Evolutionary conservation across 1,140 invertebrate genomes (phyloP), one percentile per base, ranked within the genome.

Genomic region (Scaptomyza graminum): DNA sequence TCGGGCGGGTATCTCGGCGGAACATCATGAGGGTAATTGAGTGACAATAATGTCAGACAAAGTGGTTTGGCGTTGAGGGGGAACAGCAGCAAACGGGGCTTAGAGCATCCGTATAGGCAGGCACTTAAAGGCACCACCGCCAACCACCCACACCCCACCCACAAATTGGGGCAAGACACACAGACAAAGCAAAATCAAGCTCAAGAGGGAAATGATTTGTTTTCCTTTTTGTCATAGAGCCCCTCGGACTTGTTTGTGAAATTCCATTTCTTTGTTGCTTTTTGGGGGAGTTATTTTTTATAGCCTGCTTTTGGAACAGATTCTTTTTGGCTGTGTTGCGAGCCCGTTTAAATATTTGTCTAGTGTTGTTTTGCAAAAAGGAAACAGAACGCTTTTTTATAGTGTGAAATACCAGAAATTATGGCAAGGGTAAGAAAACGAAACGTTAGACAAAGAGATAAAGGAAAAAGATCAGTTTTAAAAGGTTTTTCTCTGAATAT

Each of bases 161-260:
- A n/a, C 44, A n/a, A 31, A 37, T 55, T 50, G 51, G 44, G 22
- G 54, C 61, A 37, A 64, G 76, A 69, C 31, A 67, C 81, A 69
- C 31, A 50, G 47, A 68, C 59, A 85, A 78, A 65, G 71, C 63
- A 79, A 79, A 87, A 83, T 90, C 82, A 87, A 76, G 83, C 82
- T 91, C 74, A 91, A 91, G 90, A 90, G 89, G 90, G 79, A 91
- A 91, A 91, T 91, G 90, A 90, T 91, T 91, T 91, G 89, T 90
- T 87, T 87, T 85, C 70, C 79, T 74, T 81, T 88, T 70, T 67
- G 66, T 65, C 72, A 51, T 62, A 47, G 43, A 37, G 78, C 49
- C 57, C 47, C 63, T 67, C 63, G 56, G 51, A 60, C 46, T 72
- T 72, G 74, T 62, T 66, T 70, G 55, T 70, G 55, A 68, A 79